Evolutionary conservation across 2,888 invertebrate species (phyloP).

Genomic region (Lithophane leautieri): DNA sequence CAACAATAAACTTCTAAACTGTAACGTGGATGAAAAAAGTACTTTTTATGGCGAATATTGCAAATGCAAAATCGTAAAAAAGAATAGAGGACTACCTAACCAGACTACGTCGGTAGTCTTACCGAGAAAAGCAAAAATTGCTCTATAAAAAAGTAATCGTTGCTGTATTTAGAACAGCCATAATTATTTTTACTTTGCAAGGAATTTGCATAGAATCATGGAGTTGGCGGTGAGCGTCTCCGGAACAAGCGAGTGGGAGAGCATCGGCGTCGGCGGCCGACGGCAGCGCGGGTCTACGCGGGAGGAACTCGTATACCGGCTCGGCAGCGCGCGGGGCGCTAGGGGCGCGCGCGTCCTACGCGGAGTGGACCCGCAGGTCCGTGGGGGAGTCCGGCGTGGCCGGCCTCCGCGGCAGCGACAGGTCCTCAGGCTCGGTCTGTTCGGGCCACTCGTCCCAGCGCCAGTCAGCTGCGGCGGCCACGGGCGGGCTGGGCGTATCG

Average conservation of each 20-base stretch:
- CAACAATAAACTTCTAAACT: conserved; percentile 87
- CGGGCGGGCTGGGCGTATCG: conserved; percentile 87
- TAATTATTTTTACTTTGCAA: conserved; percentile 61
- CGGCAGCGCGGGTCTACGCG: conserved; percentile 85
- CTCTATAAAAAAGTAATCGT: conserved; percentile 71
- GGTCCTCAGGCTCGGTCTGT: conserved; percentile 97
- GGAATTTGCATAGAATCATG: conserved; percentile 61
- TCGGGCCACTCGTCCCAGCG: conserved; percentile 92
- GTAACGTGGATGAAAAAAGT: conserved; percentile 84
- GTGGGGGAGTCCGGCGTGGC: conserved; percentile 88
- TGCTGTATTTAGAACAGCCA: conserved; percentile 69
- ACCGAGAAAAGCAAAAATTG: conserved; percentile 76
- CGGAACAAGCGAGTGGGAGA: conserved; percentile 60
- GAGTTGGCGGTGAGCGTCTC: conserved; percentile 57
- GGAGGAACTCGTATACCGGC: conserved; percentile 95
- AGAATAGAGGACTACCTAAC: conserved; percentile 84
- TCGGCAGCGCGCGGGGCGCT: conserved; percentile 79
- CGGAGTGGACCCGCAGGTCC: conserved; percentile 88
- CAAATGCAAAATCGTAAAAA: conserved; percentile 82
- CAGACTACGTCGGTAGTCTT: conserved; percentile 79
- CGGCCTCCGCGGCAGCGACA: conserved; percentile 92
- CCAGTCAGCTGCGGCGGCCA: conserved; percentile 83
- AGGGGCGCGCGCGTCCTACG: conserved; percentile 80
- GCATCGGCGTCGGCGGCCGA: conserved; percentile 68
- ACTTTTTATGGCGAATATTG: conserved; percentile 82